These are phyloP conservation scores for Gisinianus flammeolus DNA, from an alignment of 2,888 invertebrate species.

Conservation along the genomic window DNA sequence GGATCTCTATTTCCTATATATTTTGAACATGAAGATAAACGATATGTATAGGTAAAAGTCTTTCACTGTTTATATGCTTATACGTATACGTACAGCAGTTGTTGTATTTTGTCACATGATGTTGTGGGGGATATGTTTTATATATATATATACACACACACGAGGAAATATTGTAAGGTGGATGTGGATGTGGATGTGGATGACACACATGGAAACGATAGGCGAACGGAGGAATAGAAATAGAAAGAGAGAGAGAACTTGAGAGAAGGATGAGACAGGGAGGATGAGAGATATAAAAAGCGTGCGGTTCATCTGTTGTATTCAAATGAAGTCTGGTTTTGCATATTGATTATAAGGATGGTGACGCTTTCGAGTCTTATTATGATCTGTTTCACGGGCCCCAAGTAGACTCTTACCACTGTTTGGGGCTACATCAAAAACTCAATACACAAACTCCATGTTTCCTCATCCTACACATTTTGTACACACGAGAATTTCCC, in stretches of 20 bases:
- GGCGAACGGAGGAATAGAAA: neutral
- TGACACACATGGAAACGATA: neutral
- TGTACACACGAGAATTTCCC: too few relatives aligned
- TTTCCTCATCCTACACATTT: neutral
- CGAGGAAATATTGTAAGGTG: too few relatives aligned
- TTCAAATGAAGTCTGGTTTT: slow-evolving; percentile 54
- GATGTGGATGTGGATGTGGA: too few relatives aligned
- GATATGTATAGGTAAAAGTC: too few relatives aligned
- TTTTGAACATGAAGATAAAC: too few relatives aligned
- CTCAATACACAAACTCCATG: slow-evolving; percentile 49
- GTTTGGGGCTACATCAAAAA: slow-evolving; percentile 53
- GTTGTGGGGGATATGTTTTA: too few relatives aligned
- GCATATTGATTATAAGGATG: slow-evolving; percentile 54
- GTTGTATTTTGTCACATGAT: too few relatives aligned
- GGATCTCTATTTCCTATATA: too few relatives aligned
- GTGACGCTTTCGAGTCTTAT: slow-evolving; percentile 43
- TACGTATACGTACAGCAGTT: too few relatives aligned
- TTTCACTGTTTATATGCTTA: too few relatives aligned
- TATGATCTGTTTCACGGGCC: slow-evolving; percentile 52
- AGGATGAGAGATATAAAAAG: slow-evolving; percentile 31
- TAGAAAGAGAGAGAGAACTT: slow-evolving; percentile 9
- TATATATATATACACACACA: too few relatives aligned
- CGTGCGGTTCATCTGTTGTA: slow-evolving; percentile 50
- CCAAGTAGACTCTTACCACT: slow-evolving; percentile 51
- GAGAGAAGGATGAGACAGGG: slow-evolving; percentile 10